A percentile compares a stretch with the other conserved stretches of the same genome.
Evolutionary conservation across 2,113 vertebrate species (phyloP).

Genomic region (Protomyctophum bolini): DNA sequence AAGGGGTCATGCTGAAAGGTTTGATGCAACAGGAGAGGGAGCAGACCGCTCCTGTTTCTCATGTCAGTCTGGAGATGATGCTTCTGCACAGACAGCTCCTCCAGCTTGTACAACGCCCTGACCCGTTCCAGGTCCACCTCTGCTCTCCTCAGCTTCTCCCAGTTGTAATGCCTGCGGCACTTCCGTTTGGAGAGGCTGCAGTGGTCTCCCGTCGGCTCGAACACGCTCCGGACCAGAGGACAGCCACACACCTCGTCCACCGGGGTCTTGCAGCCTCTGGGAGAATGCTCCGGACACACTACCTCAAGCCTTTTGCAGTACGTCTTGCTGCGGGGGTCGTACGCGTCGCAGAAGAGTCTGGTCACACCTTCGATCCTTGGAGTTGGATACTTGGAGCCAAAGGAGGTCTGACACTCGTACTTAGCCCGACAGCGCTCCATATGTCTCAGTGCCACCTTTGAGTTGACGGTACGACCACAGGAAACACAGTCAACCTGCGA

Average conservation of each 20-base stretch:
- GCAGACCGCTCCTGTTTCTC: slow-evolving; percentile 90
- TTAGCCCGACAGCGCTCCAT: slow-evolving; percentile 96
- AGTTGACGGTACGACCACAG: slow-evolving; percentile 91
- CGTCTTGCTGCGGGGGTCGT: slow-evolving; percentile 93
- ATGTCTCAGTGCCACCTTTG: slow-evolving; percentile 90
- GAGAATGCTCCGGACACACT: slow-evolving; percentile 91
- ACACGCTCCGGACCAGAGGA: slow-evolving; percentile 89
- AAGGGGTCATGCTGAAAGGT: slow-evolving; percentile 92
- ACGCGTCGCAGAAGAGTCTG: slow-evolving; percentile 92
- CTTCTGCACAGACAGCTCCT: slow-evolving; percentile 93
- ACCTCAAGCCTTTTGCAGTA: slow-evolving; percentile 95
- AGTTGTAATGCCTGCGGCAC: slow-evolving; percentile 93
- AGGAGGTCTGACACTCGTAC: slow-evolving; percentile 95
- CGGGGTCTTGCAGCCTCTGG: slow-evolving; percentile 88
- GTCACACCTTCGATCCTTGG: slow-evolving; percentile 93
- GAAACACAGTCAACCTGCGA: slow-evolving; percentile 94
- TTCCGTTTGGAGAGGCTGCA: slow-evolving; percentile 90
- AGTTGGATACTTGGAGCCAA: slow-evolving; percentile 94
- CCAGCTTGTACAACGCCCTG: slow-evolving; percentile 94
- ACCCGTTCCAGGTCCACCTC: slow-evolving; percentile 93
- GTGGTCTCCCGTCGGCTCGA: slow-evolving; percentile 89
- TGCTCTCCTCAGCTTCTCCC: slow-evolving; percentile 91
- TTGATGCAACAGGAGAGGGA: slow-evolving; percentile 92
- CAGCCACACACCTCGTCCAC: slow-evolving; percentile 92
- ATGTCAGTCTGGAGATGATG: slow-evolving; percentile 91